phyloP scores from a whole-genome alignment of 2,113 vertebrate genomes.

The Galeopterus variegatus region DNA sequence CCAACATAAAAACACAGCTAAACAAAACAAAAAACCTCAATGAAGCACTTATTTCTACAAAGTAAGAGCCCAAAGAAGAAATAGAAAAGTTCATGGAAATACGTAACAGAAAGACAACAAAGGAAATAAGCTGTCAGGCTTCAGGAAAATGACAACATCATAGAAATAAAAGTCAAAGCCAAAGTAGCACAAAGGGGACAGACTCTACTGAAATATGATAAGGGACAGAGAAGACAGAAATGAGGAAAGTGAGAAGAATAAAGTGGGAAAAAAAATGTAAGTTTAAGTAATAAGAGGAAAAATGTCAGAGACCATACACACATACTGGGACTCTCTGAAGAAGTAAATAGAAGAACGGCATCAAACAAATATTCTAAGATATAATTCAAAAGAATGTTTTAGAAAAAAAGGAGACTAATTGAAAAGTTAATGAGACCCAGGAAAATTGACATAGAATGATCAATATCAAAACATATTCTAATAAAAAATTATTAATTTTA shows the following conservation, averaged over 20 bases:
- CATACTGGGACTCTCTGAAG: background rate
- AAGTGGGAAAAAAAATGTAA: background rate
- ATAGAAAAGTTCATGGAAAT: background rate
- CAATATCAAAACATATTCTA: background rate
- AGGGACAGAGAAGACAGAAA: background rate
- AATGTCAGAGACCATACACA: background rate
- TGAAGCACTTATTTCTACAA: background rate
- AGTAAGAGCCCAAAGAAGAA: background rate
- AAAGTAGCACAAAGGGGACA: background rate
- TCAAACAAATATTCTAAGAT: constrained; percentile 14
- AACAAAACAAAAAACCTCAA: constrained; percentile 6
- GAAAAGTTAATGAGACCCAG: background rate
- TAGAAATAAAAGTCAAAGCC: background rate
- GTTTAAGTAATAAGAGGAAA: background rate
- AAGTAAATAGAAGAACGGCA: background rate
- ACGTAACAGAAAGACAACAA: background rate
- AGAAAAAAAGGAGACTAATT: background rate
- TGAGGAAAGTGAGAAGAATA: background rate
- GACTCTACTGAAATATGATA: background rate
- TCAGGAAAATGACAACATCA: background rate
- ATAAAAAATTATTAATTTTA: background rate
- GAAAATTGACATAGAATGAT: background rate
- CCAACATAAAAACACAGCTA: background rate
- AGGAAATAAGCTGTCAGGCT: background rate
- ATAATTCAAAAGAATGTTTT: constrained; percentile 31